These are phyloP conservation scores for Leguminivora glycinivorella DNA, from an alignment of 1,140 invertebrate genomes.

Conservation along the genomic window DNA sequence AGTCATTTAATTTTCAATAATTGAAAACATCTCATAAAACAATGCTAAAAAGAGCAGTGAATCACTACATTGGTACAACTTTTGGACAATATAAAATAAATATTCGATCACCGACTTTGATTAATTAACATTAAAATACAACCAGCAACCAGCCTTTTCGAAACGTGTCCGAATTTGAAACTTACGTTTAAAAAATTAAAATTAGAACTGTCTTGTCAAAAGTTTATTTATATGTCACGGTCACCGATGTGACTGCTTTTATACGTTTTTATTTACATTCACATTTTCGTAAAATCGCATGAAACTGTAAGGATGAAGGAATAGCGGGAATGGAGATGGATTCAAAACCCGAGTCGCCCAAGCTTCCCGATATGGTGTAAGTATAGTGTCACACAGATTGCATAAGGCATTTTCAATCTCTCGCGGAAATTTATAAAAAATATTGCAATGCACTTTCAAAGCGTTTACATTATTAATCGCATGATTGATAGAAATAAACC, in stretches of 20 bases:
- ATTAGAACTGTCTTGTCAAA: background rate
- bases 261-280: conserved; percentile 5
- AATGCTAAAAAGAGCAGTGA: no score
- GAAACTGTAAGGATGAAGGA: conserved; percentile 29
- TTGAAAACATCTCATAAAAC: no score
- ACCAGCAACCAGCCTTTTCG: background rate
- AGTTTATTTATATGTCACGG: conserved; percentile 7
- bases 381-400: conserved; percentile 32
- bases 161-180: no score
- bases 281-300: conserved; percentile 30
- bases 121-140: no score
- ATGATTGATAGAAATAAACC: no score
- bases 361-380: conserved; percentile 63
- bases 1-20: no score
- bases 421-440: background rate
- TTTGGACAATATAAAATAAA: no score
- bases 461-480: no score
- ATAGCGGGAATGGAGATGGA: conserved; percentile 48
- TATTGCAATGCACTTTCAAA: no score
- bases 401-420: background rate
- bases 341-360: conserved; percentile 46
- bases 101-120: no score
- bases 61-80: no score
- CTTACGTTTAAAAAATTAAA: conserved; percentile 14
- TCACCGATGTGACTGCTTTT: conserved; percentile 13